Conservation (phyloP, 2,797 vertebrate species). For the Diglossa cyanea region DNA sequence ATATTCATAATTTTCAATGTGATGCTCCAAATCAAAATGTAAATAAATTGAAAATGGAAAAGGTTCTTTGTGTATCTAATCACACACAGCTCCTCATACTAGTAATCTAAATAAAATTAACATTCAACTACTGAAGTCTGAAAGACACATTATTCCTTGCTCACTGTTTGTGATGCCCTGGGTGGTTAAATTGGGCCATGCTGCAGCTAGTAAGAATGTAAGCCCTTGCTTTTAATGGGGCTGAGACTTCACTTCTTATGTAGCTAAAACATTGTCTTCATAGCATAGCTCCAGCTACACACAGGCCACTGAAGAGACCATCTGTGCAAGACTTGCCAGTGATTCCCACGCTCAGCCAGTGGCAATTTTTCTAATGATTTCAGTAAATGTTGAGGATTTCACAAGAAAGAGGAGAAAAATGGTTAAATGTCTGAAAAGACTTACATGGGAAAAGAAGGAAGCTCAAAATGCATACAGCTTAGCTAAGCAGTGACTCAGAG, state of each 20-base stretch:
- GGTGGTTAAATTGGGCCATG: not conserved
- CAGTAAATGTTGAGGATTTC: not conserved
- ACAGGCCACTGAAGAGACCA: not conserved
- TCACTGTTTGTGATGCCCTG: not conserved
- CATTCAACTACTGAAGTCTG: not conserved
- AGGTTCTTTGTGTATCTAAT: not conserved
- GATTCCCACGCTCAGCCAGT: not conserved
- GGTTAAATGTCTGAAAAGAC: conserved; percentile 20
- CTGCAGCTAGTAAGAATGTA: not conserved
- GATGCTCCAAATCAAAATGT: not conserved
- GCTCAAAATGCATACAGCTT: conserved; percentile 28
- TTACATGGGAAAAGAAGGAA: not conserved
- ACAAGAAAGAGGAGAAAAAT: not conserved
- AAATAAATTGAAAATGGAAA: not conserved
- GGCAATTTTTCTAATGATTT: not conserved
- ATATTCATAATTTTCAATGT: not conserved
- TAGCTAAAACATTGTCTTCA: not conserved
- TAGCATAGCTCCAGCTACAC: not conserved
- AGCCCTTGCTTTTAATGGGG: not conserved
- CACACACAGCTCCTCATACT: not conserved
- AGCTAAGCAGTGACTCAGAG: conserved; percentile 65
- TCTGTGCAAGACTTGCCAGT: not conserved
- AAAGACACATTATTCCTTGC: not conserved
- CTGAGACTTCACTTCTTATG: not conserved
- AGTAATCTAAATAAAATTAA: not conserved